Evolutionary conservation across 2,113 vertebrate genomes (phyloP), one percentile per base, ranked within the genome.

Genomic region (Vidua chalybeata): DNA sequence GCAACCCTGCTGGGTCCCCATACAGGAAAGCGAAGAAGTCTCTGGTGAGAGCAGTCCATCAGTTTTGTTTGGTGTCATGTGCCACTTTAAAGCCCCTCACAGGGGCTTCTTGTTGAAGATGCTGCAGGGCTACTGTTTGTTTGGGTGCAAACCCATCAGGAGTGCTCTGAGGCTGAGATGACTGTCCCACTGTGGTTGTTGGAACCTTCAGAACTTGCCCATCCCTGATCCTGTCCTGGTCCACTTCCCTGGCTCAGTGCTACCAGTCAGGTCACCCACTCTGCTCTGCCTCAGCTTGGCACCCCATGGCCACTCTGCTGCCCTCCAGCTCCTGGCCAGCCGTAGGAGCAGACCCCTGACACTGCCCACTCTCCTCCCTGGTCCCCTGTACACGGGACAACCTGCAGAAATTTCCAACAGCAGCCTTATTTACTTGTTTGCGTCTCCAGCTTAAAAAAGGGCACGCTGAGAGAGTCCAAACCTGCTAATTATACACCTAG

Each of bases 401-500:
- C 51, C 55, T 39, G 58, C 0, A 3, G 62, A 54, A 87, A 61
- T 43, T 80, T 27, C 59, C 12, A 15, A 26, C 83, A 35, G 33
- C 24, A 33, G 3, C 59, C 46, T 90, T 71, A 77, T 95, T 88
- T 82, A 91, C 68, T 85, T 89, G 64, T 93, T 94, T 80, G 52
- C 6, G 0, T 55, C 66, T 94, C 56, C 86, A 61, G 56, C 86
- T 78, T 59, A 19, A 88, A 88, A 90, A 85, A 55, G 12, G 10
- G 12, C 31, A 48, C 28, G 51, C 56, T 0, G 30, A 69, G 51
- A 73, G 72, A 80, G 59, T 26, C 72, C 48, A 90, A 91, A 94
- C 68, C 39, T 84, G 63, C 82, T 95, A 91, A 90, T 93, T 89
- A 77, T 85, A 85, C 82, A 94, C 90, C 87, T 84, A 67, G 66